Evolutionary conservation across 2,888 invertebrate genomes (phyloP).

Genomic region (Drosophila barbarae): DNA sequence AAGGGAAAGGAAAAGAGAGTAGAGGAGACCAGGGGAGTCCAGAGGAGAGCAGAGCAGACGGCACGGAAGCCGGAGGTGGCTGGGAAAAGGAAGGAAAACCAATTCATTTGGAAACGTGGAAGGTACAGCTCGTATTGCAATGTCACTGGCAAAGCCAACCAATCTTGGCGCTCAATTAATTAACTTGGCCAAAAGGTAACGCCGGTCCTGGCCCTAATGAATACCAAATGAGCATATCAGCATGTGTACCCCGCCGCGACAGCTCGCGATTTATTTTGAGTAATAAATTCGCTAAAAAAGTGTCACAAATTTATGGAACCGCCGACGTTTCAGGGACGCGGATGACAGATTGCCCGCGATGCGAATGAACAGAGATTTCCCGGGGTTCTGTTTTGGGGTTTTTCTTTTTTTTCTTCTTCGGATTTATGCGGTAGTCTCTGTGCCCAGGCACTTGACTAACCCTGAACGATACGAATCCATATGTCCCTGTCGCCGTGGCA

Average conservation of each 20-base stretch:
- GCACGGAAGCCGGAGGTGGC: slow-evolving; percentile 9
- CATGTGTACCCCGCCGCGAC: slow-evolving; percentile 36
- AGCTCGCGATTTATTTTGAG: slow-evolving; percentile 67
- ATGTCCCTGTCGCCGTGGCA: slow-evolving; percentile 36
- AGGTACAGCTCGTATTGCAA: slow-evolving; percentile 28
- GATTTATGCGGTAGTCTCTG: slow-evolving; percentile 18
- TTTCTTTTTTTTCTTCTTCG: neutral
- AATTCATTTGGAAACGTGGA: slow-evolving; percentile 53
- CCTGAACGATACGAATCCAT: slow-evolving; percentile 41
- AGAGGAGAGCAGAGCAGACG: neutral
- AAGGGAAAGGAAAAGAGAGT: neutral
- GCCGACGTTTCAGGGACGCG: slow-evolving; percentile 52
- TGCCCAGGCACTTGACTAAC: slow-evolving; percentile 34
- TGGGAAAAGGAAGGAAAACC: slow-evolving; percentile 34
- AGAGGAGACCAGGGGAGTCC: neutral
- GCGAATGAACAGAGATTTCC: slow-evolving; percentile 40
- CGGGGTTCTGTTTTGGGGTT: slow-evolving; percentile 1
- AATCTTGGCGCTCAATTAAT: slow-evolving; percentile 65
- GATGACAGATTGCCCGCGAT: slow-evolving; percentile 64
- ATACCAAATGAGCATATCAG: slow-evolving; percentile 69
- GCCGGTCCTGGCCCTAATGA: slow-evolving; percentile 59
- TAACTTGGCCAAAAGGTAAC: slow-evolving; percentile 60
- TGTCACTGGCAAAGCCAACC: slow-evolving; percentile 44
- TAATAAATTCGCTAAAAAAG: slow-evolving; percentile 70
- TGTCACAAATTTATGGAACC: slow-evolving; percentile 74